Conservation (phyloP, 2,113 vertebrate genomes). For the Myiopsitta monachus region DNA sequence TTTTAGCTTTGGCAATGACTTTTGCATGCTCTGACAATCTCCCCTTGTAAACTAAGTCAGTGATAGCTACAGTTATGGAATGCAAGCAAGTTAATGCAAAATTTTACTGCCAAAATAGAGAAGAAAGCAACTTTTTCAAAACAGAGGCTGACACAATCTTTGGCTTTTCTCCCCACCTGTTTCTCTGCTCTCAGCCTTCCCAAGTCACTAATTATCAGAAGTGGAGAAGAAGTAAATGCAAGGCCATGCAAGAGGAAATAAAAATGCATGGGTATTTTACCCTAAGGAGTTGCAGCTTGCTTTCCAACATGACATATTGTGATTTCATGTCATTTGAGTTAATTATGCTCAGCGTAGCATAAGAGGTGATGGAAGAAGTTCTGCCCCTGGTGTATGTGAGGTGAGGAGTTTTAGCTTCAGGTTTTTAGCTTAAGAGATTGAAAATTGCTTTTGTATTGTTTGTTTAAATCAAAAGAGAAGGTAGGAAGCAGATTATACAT, state of each 20-base stretch:
- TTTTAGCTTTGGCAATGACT: constrained; percentile 42
- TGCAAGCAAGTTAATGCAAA: neutral
- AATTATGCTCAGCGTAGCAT: neutral
- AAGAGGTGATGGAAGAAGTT: neutral
- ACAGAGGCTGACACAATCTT: neutral
- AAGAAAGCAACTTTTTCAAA: neutral
- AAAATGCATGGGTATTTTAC: neutral
- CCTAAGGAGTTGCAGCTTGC: neutral
- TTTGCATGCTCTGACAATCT: constrained; percentile 16
- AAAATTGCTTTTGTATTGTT: neutral
- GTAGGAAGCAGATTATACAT: neutral
- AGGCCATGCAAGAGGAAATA: neutral
- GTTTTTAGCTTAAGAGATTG: neutral
- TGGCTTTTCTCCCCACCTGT: neutral
- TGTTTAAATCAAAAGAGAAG: neutral
- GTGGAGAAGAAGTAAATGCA: neutral
- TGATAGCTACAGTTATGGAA: neutral
- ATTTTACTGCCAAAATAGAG: neutral
- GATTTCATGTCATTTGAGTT: neutral
- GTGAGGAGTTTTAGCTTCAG: neutral
- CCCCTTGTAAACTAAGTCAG: neutral
- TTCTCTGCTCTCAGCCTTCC: neutral
- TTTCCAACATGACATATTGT: neutral
- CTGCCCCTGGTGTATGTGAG: neutral
- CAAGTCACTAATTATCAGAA: neutral